These are phyloP conservation scores for Mesorhabditis sp. DNA, from an alignment of 2,888 invertebrate genomes.

Conservation along the genomic window DNA sequence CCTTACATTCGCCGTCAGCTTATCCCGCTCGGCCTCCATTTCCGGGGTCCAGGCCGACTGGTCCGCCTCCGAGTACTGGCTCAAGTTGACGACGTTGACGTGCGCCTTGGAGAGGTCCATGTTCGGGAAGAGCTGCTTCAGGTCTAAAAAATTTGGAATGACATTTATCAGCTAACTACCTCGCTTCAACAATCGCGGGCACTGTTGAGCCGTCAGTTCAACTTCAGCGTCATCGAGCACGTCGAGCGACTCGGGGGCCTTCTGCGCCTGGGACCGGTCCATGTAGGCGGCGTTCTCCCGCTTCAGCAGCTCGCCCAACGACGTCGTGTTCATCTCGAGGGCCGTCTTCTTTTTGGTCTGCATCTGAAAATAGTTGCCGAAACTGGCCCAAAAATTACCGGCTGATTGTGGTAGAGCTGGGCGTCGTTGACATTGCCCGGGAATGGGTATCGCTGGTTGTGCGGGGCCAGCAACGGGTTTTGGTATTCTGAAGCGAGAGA, in stretches of 20 bases:
- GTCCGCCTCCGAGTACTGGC: slow-evolving; percentile 42
- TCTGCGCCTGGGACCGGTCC: slow-evolving; percentile 2
- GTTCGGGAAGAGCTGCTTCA: slow-evolving; percentile 45
- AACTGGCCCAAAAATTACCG: not conserved
- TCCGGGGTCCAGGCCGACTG: slow-evolving; percentile 43
- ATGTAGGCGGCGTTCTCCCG: not conserved
- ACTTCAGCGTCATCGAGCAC: slow-evolving; percentile 7
- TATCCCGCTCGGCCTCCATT: slow-evolving; percentile 51
- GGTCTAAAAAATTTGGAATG: slow-evolving; percentile 21
- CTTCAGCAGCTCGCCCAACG: not conserved
- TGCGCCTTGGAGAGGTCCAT: slow-evolving; percentile 26
- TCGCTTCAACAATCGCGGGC: slow-evolving; percentile 33
- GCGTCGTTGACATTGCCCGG: slow-evolving; percentile 34
- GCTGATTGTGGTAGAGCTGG: not conserved
- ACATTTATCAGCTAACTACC: slow-evolving; percentile 13
- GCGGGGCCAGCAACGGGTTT: slow-evolving; percentile 40
- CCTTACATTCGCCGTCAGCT: slow-evolving; percentile 39
- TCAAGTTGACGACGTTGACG: slow-evolving; percentile 47
- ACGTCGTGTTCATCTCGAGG: not conserved
- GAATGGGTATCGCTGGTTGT: slow-evolving; percentile 34
- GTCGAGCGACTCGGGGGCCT: slow-evolving; percentile 11
- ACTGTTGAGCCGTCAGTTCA: slow-evolving; percentile 25
- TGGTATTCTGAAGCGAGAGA: slow-evolving; percentile 19
- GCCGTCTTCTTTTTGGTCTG: not conserved
- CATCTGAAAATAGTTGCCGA: not conserved